Evolutionary conservation across 2,888 invertebrate genomes (phyloP).

Genomic region (Athetis lepigone): DNA sequence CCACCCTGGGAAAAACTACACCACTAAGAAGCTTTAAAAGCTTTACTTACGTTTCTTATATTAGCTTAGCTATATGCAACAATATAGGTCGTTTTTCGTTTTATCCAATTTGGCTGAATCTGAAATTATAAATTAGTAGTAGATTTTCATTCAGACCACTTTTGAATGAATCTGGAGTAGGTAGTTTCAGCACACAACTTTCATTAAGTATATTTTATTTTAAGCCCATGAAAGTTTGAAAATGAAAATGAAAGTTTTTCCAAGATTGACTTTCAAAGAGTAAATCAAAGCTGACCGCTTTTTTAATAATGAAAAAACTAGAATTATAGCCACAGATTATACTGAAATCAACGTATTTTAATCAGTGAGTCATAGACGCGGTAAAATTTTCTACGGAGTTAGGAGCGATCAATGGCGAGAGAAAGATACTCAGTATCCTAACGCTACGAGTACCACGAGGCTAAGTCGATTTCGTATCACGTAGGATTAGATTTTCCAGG

Average conservation of each 20-base stretch:
- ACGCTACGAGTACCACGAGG: constrained; percentile 52
- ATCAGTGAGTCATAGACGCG: constrained; percentile 41
- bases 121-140: neutral
- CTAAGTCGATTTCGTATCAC: constrained; percentile 61
- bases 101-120: neutral
- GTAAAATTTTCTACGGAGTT: constrained; percentile 50
- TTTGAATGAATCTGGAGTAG: neutral
- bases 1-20: constrained; percentile 63
- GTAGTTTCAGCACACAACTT: neutral
- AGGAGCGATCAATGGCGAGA: constrained; percentile 57
- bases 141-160: neutral
- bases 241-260: neutral
- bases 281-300: constrained; percentile 2
- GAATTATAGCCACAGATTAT: constrained; percentile 22
- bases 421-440: constrained; percentile 51
- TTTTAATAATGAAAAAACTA: constrained; percentile 1
- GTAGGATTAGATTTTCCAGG: constrained; percentile 20
- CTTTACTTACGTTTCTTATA: constrained; percentile 21
- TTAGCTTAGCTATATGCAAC: neutral
- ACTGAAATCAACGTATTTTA: constrained; percentile 42
- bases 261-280: neutral
- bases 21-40: constrained; percentile 30
- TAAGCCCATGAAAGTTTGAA: neutral
- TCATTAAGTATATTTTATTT: neutral
- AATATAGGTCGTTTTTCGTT: neutral